Evolutionary conservation across 2,797 vertebrate genomes (phyloP).

Genomic region (Neopelma chrysocephalum): DNA sequence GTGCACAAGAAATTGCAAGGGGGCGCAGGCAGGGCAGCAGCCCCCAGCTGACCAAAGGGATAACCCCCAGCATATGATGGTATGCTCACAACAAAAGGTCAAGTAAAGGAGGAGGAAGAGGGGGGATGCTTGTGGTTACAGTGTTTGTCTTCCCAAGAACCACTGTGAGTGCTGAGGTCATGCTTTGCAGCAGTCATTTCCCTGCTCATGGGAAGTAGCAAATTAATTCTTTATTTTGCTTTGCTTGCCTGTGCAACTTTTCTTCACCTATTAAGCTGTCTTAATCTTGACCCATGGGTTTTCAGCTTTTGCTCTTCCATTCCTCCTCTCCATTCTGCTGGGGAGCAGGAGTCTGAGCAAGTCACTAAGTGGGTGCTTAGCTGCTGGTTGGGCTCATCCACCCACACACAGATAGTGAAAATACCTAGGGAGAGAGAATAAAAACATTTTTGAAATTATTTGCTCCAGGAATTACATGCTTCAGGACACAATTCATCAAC

Average conservation of each 20-base stretch:
- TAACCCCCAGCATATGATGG: background rate
- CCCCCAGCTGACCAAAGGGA: background rate
- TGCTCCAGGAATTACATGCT: background rate
- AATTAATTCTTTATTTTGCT: background rate
- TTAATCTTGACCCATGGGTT: background rate
- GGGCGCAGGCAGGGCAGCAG: background rate
- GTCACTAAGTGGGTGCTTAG: background rate
- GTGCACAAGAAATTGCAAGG: background rate
- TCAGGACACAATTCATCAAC: background rate
- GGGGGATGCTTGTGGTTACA: background rate
- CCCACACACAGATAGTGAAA: background rate
- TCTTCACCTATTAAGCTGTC: background rate
- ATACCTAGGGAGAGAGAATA: background rate
- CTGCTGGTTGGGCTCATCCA: background rate
- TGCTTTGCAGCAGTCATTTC: background rate
- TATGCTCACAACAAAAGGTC: background rate
- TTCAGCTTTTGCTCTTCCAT: background rate
- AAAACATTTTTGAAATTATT: background rate
- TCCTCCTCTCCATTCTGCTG: background rate
- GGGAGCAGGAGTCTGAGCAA: background rate
- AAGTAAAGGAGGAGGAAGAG: background rate
- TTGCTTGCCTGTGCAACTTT: background rate
- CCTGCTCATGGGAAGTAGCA: background rate
- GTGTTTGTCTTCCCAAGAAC: background rate
- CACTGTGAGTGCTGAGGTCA: accelerated